Base-by-base conservation (phyloP, 2,888 invertebrate species). In the Epirrhoe alternata region DNA sequence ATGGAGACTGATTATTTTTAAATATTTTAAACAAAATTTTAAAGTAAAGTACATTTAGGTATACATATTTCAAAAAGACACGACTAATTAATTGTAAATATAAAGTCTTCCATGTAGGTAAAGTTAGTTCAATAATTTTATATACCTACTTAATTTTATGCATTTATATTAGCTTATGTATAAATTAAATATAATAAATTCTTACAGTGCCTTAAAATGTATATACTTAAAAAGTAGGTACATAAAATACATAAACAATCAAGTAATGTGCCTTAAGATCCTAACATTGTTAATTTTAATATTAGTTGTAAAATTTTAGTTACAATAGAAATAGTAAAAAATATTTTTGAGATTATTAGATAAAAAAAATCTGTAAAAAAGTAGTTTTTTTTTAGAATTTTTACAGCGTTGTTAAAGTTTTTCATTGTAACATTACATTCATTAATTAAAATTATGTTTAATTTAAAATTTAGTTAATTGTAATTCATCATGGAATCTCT, bases 1-100 rank as follows among this genome's bases (percentile, higher is more conserved):
- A 78, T 77, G 80, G 89, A 92, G 92, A 92, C 92, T 92, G 92
- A 92, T 85, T 92, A 91, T 87, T 91, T 88, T 81, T 88, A 85
- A 86, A 67, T 77, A 79, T 82, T 84, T 76, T 72, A 75, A 77
- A 77, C 72, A 68, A 74, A 74, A 69, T 74, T 77, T 77, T 72
- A 72, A 59, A 59, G 42, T 59, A 59, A 85, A 85, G 84, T 85
- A 85, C 83, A 85, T 66, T 30, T 80, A 77, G 74, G 73, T 75
- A 74, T 72, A 72, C 77, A 71, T 69, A 69, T 78, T 78, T 79
- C 66, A 71, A 86, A 86, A 88, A 88, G 88, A 88, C 87, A 87
- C 75, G 74, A 78, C 72, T 72, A 75, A 59, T 63, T 24, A 35
- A 72, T 74, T 86, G 87, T 89, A 87, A 72, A 87, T 88, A 88